Base-by-base conservation (phyloP, 2,888 invertebrate genomes). In the Theodoxus fluviatilis region DNA sequence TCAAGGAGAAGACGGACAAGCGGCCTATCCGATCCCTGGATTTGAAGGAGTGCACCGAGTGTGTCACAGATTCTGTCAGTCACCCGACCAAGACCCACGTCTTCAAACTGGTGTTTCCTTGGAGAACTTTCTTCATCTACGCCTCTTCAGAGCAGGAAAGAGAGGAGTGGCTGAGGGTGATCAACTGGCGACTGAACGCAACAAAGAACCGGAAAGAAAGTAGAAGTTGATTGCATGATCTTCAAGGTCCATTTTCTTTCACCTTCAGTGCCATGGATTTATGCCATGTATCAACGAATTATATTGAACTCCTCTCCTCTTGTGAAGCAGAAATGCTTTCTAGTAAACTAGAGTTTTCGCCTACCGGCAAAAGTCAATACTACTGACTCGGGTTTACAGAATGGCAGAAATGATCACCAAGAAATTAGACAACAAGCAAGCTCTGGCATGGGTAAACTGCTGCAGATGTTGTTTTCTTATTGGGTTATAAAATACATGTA, bases 41-140 rank as follows among this genome's bases (percentile, higher is more conserved):
- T 73, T 77, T 85, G 52, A 75, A 79, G 68, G 80, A 84, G 43
- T 85, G 85, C 73, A 74, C 47, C 18, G 80, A 77, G 49, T 84
- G 84, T 76, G 70, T 68, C 47, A 63, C 71, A 43, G 80, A 80
- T 49, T 73, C 31, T 1, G 33, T 71, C n/a, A 69, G 70, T 3
- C 72, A 74, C 52, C 76, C 74, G 59, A 74, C 74, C 38, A 82
- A 81, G 70, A 72, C 72, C 15, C 77, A 78, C 78, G 77, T 81
- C 4, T 80, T 82, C 73, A 79, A 82, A 67, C 73, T 85, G 68
- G 79, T 79, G 64, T 82, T 85, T 77, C 74, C 74, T 31, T 84
- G 83, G 83, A 76, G 85, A 65, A 83, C 83, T 31, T 85, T 85
- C 72, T 81, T 80, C 66, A 67, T 85, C 70, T 81, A 80, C 72